Conservation (phyloP, 2,797 vertebrate genomes). For the Anabas testudineus region DNA sequence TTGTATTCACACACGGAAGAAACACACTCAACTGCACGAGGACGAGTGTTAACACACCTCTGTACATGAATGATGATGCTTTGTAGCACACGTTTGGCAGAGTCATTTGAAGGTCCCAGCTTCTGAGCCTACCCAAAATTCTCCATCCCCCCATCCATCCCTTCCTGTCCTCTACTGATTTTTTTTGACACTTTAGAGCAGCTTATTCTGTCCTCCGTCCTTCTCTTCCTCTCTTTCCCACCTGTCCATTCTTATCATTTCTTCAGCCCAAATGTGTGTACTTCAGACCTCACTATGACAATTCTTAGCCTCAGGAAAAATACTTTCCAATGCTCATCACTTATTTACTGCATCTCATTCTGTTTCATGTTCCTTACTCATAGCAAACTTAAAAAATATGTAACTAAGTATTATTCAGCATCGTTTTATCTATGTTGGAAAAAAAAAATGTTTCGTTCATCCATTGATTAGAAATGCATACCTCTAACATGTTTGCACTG, state of each 20-base stretch:
- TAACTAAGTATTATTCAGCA: background rate
- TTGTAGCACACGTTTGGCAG: constrained; percentile 53
- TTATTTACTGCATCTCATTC: constrained; percentile 16
- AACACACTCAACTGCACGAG: background rate
- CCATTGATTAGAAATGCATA: background rate
- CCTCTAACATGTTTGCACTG: too few species aligned
- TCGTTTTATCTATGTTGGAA: background rate
- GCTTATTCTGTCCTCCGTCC: constrained; percentile 10
- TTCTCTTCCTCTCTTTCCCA: constrained; percentile 17
- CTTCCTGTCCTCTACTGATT: constrained; percentile 4
- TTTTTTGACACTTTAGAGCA: constrained; percentile 32
- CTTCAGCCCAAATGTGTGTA: background rate
- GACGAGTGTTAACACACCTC: constrained; percentile 2
- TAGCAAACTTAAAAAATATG: background rate
- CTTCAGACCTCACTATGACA: constrained; percentile 19
- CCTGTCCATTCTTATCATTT: constrained; percentile 9
- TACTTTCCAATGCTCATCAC: background rate
- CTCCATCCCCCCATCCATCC: background rate
- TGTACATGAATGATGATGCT: constrained; percentile 48
- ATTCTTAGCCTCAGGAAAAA: constrained; percentile 13
- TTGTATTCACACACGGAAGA: background rate
- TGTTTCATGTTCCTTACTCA: background rate
- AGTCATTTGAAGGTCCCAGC: constrained; percentile 68
- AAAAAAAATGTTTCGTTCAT: background rate
- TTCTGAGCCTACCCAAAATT: background rate